Evolutionary conservation across 2,888 invertebrate species (phyloP).

Genomic region (Drosophila kambysellisi): DNA sequence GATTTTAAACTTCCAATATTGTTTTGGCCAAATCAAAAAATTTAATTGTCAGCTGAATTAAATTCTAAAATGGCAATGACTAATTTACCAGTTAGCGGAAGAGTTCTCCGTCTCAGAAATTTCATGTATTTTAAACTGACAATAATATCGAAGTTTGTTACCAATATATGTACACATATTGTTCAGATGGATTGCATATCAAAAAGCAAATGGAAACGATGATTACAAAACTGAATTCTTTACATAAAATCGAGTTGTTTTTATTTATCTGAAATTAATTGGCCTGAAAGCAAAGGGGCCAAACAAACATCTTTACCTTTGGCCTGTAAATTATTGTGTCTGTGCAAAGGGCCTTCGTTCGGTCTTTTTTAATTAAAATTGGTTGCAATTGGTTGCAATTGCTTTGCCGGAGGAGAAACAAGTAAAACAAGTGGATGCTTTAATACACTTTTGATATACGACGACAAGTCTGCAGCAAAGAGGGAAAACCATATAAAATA

Average conservation of each 20-base stretch:
- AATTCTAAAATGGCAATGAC: too few species aligned
- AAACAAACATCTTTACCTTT: constrained; percentile 16
- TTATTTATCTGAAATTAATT: not conserved
- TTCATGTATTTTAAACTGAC: not conserved
- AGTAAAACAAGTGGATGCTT: not conserved
- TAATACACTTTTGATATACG: constrained; percentile 55
- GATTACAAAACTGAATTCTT: not conserved
- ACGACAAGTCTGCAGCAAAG: constrained; percentile 41
- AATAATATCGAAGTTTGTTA: not conserved
- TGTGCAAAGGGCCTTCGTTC: not conserved
- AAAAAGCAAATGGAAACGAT: not conserved
- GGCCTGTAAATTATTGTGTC: constrained; percentile 5
- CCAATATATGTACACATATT: not conserved
- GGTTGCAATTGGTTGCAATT: constrained; percentile 43
- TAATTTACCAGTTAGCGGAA: too few species aligned
- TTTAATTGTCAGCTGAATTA: not conserved
- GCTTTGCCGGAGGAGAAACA: constrained; percentile 15
- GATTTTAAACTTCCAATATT: not conserved
- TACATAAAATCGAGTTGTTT: not conserved
- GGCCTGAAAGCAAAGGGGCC: not conserved
- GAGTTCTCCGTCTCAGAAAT: too few species aligned
- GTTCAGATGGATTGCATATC: not conserved
- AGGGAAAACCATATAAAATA: constrained; percentile 69
- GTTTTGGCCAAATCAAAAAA: not conserved
- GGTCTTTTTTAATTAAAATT: constrained; percentile 63